phyloP scores from a whole-genome alignment of 2,797 vertebrate genomes.

The Smutsia temminckii region DNA sequence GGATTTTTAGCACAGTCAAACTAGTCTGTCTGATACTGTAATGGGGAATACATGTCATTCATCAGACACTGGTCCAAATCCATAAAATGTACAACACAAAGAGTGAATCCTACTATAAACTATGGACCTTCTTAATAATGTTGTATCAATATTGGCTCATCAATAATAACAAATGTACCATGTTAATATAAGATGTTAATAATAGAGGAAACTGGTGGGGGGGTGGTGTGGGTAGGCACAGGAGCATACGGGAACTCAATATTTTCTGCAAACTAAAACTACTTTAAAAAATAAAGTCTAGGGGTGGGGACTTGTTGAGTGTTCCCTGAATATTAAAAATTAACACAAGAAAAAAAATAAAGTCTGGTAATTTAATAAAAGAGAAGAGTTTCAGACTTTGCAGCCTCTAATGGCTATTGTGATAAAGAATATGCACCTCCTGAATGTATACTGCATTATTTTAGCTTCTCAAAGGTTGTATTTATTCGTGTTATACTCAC shows the following conservation, averaged over 20 bases:
- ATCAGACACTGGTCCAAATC: neutral
- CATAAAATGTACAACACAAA: neutral
- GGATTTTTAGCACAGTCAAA: neutral
- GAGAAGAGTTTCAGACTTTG: neutral
- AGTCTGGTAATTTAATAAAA: neutral
- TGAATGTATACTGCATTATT: neutral
- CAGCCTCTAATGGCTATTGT: neutral
- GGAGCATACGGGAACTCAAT: neutral
- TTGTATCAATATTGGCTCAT: neutral
- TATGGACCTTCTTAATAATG: neutral
- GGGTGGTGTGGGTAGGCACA: too few relatives aligned
- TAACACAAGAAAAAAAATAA: too few relatives aligned
- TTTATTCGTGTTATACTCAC: neutral
- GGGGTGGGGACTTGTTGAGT: too few relatives aligned
- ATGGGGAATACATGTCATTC: neutral
- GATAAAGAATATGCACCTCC: neutral
- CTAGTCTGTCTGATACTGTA: neutral
- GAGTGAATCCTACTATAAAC: neutral
- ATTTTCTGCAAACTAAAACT: constrained; percentile 27
- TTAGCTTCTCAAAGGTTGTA: neutral
- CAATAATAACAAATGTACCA: neutral
- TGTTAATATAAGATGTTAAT: neutral
- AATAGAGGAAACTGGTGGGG: neutral
- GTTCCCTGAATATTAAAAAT: too few relatives aligned
- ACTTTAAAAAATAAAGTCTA: neutral